Percentiles rank a stretch among this genome's conserved stretches.
Conservation (phyloP, 2,113 vertebrate genomes). For the Ancistrus triradiatus region DNA sequence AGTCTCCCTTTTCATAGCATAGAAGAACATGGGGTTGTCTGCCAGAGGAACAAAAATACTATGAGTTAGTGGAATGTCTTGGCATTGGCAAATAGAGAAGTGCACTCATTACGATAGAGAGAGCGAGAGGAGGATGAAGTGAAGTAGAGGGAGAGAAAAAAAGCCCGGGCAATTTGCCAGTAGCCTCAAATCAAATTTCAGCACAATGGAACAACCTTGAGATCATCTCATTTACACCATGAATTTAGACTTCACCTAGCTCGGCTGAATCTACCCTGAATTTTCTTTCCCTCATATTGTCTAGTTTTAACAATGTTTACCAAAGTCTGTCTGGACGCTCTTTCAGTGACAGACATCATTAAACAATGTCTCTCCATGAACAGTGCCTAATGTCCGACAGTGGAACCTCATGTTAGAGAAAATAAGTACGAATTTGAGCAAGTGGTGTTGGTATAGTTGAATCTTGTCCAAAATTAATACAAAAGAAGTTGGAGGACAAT, state of each 20-base stretch:
- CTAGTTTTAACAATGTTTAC: neutral
- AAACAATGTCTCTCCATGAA: neutral
- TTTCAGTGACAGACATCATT: neutral
- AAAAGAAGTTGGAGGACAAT: no score
- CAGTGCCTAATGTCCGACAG: neutral
- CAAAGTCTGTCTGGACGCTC: neutral
- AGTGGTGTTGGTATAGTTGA: no score
- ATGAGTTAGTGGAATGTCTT: conserved; percentile 52
- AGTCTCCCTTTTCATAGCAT: conserved; percentile 44
- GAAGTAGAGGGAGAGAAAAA: conserved; percentile 42
- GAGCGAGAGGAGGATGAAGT: conserved; percentile 16
- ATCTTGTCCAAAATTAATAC: no score
- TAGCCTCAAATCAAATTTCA: conserved; percentile 55
- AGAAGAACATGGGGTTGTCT: conserved; percentile 44
- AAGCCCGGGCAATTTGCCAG: conserved; percentile 47
- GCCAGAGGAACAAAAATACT: conserved; percentile 48
- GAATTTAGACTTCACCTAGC: conserved; percentile 52
- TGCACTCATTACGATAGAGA: conserved; percentile 40
- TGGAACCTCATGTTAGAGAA: no score
- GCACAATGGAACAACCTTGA: conserved; percentile 44
- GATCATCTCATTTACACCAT: conserved; percentile 48
- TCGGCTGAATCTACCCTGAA: conserved; percentile 29
- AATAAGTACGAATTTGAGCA: no score
- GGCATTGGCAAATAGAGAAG: conserved; percentile 44
- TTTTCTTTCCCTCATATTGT: conserved; percentile 17